These are phyloP conservation scores for Drosophila acutilabella DNA, from an alignment of 2,888 invertebrate species.

Conservation along the genomic window DNA sequence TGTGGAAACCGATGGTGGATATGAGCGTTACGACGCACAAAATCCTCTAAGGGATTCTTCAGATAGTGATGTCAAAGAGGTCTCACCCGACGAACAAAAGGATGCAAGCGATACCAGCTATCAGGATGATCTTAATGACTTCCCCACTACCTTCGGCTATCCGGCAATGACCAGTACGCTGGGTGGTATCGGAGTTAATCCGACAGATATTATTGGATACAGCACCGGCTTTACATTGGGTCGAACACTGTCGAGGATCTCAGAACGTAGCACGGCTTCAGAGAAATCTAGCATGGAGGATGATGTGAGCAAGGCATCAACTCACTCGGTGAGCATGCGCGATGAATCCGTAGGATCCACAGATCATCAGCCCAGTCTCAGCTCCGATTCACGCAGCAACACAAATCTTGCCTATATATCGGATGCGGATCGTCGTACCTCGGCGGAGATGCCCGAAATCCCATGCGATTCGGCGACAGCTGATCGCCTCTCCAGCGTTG, in stretches of 20 bases:
- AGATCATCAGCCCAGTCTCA: constrained; percentile 93
- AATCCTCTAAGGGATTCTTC: constrained; percentile 83
- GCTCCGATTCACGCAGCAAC: constrained; percentile 93
- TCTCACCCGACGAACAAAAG: constrained; percentile 87
- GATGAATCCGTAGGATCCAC: constrained; percentile 94
- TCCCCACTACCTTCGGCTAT: constrained; percentile 91
- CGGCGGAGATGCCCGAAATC: constrained; percentile 93
- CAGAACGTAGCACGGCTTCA: constrained; percentile 94
- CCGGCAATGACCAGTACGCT: constrained; percentile 87
- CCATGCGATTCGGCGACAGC: constrained; percentile 89
- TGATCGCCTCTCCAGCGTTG: constrained; percentile 86
- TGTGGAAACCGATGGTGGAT: constrained; percentile 89
- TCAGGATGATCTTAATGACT: constrained; percentile 91
- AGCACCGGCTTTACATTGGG: constrained; percentile 90
- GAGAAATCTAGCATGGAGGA: constrained; percentile 95
- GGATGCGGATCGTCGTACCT: constrained; percentile 91
- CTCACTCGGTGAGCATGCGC: constrained; percentile 92
- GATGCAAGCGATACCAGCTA: constrained; percentile 87
- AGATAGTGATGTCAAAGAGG: constrained; percentile 85
- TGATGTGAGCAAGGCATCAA: constrained; percentile 94
- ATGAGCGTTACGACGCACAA: constrained; percentile 86
- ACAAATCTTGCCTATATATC: constrained; percentile 91
- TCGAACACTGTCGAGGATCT: constrained; percentile 93
- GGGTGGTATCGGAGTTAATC: constrained; percentile 86
- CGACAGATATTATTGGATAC: constrained; percentile 90